Percentiles rank a stretch among this genome's conserved stretches.
Conservation (phyloP, 2,797 vertebrate species). For the Phoeniculus purpureus region DNA sequence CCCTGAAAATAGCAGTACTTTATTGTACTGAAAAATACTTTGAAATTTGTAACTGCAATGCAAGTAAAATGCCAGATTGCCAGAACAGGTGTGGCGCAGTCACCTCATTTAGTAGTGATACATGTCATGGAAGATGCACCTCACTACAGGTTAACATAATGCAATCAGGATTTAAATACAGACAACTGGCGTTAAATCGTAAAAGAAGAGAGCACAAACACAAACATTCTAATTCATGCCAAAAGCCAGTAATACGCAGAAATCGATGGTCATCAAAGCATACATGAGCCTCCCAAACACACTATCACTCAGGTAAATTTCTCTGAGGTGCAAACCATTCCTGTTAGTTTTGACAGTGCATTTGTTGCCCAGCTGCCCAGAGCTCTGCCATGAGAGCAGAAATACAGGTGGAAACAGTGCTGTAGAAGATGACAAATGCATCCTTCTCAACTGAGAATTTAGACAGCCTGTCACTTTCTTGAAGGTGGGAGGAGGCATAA, state of each 20-base stretch:
- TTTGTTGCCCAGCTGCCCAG: background rate
- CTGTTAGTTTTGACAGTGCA: background rate
- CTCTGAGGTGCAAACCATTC: background rate
- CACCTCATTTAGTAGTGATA: background rate
- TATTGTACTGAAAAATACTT: background rate
- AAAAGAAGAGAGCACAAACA: background rate
- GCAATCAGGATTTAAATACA: background rate
- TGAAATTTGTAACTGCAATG: background rate
- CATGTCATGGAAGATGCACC: background rate
- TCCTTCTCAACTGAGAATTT: background rate
- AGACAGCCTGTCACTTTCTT: background rate
- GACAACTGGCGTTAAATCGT: background rate
- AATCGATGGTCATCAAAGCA: background rate
- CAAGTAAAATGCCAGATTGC: background rate
- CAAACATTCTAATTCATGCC: background rate
- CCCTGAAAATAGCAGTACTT: background rate
- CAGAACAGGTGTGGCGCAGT: background rate
- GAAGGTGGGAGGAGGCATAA: slow-evolving; percentile 12
- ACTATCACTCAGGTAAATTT: background rate
- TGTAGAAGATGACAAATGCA: background rate
- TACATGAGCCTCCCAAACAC: background rate
- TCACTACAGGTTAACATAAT: background rate
- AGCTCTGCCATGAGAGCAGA: background rate
- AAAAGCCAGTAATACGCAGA: background rate
- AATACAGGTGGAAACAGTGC: background rate